Conservation (phyloP, 2,113 vertebrate species). For the Ceuthmochares aereus region DNA sequence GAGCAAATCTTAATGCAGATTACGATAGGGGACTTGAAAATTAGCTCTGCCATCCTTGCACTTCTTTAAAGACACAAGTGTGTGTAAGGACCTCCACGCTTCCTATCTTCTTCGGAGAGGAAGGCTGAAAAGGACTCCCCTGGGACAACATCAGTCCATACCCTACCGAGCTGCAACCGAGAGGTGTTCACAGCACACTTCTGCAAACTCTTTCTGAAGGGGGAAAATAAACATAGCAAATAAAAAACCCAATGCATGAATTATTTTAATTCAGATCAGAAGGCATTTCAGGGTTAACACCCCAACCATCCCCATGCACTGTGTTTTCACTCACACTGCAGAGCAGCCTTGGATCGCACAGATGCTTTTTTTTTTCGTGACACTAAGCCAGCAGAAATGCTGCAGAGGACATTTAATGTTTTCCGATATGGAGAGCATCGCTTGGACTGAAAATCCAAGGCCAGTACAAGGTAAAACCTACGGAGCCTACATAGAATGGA, state of each 20-base stretch:
- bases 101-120: not conserved
- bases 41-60: not conserved
- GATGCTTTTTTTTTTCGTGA: not conserved
- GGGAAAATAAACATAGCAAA: not conserved
- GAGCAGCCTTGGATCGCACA: not conserved
- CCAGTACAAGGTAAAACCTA: not conserved
- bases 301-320: not conserved
- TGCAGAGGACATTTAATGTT: not conserved
- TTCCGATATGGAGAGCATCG: not conserved
- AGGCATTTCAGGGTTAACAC: not conserved
- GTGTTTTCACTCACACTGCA: not conserved
- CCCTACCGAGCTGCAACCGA: not conserved
- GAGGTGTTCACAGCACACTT: not conserved
- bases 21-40: not conserved
- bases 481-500: rapidly evolving
- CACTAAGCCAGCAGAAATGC: not conserved
- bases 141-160: not conserved
- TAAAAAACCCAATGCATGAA: rapidly evolving
- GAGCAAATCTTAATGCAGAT: not conserved
- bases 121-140: not conserved
- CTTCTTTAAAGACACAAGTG: not conserved
- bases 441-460: not conserved
- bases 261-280: not conserved
- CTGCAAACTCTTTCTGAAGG: not conserved
- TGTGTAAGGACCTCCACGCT: rapidly evolving